Evolutionary conservation across 2,888 invertebrate species (phyloP).

Genomic region (Antheraea assamensis): DNA sequence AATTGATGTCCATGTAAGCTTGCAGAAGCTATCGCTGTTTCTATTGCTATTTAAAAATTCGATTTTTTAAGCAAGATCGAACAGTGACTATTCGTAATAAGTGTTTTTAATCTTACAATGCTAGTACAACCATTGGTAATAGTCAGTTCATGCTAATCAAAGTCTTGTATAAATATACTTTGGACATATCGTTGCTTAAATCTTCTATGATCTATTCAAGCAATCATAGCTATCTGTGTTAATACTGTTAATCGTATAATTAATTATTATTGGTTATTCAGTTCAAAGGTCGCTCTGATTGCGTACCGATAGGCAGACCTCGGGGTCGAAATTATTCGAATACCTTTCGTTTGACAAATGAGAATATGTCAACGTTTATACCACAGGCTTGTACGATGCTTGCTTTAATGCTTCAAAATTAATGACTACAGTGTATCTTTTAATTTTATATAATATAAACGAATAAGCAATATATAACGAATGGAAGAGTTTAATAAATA

Average conservation of each 20-base stretch:
- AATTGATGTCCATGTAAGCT: too few relatives aligned
- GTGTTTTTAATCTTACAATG: not conserved
- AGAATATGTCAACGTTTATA: conserved; percentile 34
- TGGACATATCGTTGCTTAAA: not conserved
- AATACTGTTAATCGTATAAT: conserved; percentile 23
- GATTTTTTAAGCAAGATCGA: too few relatives aligned
- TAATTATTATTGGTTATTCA: conserved; percentile 50
- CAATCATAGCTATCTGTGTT: not conserved
- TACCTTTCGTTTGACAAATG: conserved; percentile 49
- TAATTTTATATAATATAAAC: conserved; percentile 23
- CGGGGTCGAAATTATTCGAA: conserved; percentile 54
- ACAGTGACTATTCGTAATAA: not conserved
- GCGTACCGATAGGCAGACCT: conserved; percentile 39
- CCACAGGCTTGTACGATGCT: conserved; percentile 14
- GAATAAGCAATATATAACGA: conserved; percentile 6
- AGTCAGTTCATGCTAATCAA: not conserved
- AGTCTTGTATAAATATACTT: not conserved
- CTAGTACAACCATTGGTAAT: not conserved
- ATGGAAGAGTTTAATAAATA: not conserved
- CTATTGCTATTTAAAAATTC: too few relatives aligned
- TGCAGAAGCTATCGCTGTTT: too few relatives aligned
- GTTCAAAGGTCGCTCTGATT: conserved; percentile 11
- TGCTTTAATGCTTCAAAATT: not conserved
- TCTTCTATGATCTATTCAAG: conserved; percentile 5
- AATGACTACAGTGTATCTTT: conserved; percentile 4